phyloP scores from a whole-genome alignment of 2,888 invertebrate genomes.

The Tenodera sinensis region DNA sequence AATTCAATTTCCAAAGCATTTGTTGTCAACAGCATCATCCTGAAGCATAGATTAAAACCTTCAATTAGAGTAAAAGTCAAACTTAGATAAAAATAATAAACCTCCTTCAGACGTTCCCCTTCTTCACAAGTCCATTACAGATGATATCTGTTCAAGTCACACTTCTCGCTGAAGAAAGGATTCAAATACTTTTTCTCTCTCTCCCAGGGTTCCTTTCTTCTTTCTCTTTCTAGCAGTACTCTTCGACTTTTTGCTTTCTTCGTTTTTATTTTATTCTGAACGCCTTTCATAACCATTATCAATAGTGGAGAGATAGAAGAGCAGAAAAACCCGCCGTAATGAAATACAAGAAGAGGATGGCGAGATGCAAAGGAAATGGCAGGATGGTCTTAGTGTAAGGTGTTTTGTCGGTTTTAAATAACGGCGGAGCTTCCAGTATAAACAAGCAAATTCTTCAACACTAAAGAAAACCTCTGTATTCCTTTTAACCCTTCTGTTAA shows the following conservation, averaged over 20 bases:
- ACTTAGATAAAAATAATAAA: background rate
- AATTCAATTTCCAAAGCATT: background rate
- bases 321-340: slow-evolving; percentile 18
- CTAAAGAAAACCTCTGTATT: background rate
- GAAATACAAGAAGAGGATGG: background rate
- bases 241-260: slow-evolving; percentile 9
- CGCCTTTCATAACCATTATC: background rate
- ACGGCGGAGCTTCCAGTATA: no score
- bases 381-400: background rate
- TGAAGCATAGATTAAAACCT: background rate
- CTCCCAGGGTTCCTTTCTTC: background rate
- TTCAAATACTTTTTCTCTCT: background rate
- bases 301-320: background rate
- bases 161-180: background rate
- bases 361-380: no score
- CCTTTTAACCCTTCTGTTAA: background rate
- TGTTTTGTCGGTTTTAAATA: background rate
- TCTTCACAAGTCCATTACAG: slow-evolving; percentile 20
- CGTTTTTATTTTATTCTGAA: background rate
- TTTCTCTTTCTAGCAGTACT: slow-evolving; percentile 8
- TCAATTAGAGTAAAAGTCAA: background rate
- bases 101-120: background rate
- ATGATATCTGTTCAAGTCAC: slow-evolving; percentile 19
- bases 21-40: background rate
- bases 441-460: background rate